Evolutionary conservation across 2,113 vertebrate genomes (phyloP).

Genomic region (Hipposideros armiger): DNA sequence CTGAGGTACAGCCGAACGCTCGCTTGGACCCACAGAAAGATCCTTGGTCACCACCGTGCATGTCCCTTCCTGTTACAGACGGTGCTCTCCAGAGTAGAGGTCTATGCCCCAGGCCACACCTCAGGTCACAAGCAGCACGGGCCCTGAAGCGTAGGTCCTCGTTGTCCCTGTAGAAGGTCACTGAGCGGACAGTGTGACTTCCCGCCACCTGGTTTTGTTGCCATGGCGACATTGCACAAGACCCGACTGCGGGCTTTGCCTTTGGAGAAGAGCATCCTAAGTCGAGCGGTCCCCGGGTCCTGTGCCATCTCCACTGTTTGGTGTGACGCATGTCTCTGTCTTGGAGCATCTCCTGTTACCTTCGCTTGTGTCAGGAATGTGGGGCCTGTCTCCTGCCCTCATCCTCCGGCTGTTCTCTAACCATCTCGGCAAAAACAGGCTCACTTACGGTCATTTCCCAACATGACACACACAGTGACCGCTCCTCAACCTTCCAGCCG

Average conservation of each 20-base stretch:
- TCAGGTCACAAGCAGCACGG: background rate
- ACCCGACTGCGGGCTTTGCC: conserved; percentile 8
- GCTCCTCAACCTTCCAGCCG: conserved; percentile 50
- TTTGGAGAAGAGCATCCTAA: conserved; percentile 43
- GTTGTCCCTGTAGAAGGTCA: conserved; percentile 47
- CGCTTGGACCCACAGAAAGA: background rate
- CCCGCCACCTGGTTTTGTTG: conserved; percentile 57
- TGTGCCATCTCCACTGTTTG: background rate
- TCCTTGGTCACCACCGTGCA: background rate
- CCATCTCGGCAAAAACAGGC: background rate
- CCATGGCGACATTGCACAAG: conserved; percentile 33
- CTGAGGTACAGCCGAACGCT: background rate
- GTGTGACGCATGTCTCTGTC: background rate
- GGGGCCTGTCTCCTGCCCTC: background rate
- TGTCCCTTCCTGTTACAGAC: background rate
- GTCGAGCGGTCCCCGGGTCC: background rate
- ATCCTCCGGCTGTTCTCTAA: background rate
- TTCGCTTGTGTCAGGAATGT: conserved; percentile 21
- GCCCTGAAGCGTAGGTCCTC: background rate
- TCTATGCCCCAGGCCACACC: background rate
- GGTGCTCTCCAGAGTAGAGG: background rate
- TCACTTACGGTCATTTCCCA: conserved; percentile 50
- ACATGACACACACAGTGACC: conserved; percentile 44
- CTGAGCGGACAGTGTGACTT: conserved; percentile 54
- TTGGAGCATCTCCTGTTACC: conserved; percentile 26